phyloP scores from a whole-genome alignment of 1,140 invertebrate species.

The Sycobia sp. region DNA sequence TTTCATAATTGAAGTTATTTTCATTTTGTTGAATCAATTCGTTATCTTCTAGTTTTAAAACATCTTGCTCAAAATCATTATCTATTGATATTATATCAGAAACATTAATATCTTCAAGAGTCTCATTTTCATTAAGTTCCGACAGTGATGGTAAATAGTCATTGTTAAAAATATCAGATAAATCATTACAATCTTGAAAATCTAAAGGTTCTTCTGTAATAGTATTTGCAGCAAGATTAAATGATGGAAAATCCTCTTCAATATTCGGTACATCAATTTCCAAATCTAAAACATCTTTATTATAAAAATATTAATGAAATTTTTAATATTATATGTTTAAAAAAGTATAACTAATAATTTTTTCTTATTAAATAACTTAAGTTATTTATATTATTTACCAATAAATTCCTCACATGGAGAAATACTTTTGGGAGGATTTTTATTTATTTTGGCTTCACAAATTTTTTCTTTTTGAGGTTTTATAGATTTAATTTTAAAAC shows the following conservation, averaged over 20 bases:
- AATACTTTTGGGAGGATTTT: not conserved
- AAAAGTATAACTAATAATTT: too few species aligned
- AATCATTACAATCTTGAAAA: constrained; percentile 8
- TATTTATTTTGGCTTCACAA: not conserved
- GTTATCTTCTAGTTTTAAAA: constrained; percentile 3
- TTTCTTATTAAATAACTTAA: too few species aligned
- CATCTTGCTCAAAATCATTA: not conserved
- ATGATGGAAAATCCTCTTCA: constrained; percentile 24
- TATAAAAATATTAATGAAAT: not conserved
- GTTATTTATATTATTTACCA: constrained; percentile 14
- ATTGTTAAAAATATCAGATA: not conserved
- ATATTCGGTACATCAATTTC: constrained; percentile 23
- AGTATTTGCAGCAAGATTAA: constrained; percentile 9
- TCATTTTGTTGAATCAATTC: not conserved
- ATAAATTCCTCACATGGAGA: constrained; percentile 12
- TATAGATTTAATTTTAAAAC: not conserved
- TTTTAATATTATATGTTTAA: constrained; percentile 3
- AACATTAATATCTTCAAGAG: constrained; percentile 2
- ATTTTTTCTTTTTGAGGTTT: not conserved
- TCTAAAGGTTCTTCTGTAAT: constrained; percentile 9
- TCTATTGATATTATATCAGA: not conserved
- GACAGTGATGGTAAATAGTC: not conserved
- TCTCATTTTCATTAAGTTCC: not conserved
- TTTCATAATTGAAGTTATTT: not conserved
- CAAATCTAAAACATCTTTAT: constrained; percentile 27